Conservation (phyloP, 2,888 invertebrate species). For the Seira ritae region DNA sequence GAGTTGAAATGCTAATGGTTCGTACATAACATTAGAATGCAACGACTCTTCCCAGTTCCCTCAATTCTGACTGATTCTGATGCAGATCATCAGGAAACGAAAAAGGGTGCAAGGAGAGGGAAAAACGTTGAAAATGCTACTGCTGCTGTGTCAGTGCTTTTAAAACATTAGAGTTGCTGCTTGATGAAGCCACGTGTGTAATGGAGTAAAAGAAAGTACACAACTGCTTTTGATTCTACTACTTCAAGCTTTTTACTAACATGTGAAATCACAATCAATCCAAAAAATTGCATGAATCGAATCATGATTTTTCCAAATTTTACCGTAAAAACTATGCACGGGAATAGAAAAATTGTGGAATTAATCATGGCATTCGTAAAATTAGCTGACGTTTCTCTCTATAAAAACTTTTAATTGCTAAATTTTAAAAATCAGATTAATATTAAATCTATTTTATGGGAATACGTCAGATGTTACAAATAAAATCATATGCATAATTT, state of each 20-base stretch:
- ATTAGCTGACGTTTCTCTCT: no score
- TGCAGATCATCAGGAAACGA: conserved; percentile 48
- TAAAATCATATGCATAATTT: no score
- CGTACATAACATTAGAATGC: conserved; percentile 70
- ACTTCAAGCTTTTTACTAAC: conserved; percentile 17
- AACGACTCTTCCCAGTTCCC: conserved; percentile 63
- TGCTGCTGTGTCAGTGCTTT: neutral
- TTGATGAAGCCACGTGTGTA: conserved; percentile 55
- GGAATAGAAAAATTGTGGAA: no score
- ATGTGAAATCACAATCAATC: neutral
- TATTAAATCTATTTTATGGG: no score
- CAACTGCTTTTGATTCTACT: conserved; percentile 28
- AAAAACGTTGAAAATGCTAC: neutral
- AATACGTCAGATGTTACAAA: no score
- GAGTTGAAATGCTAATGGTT: conserved; percentile 70
- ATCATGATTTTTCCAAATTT: no score
- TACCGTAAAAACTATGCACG: no score
- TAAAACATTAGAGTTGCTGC: conserved; percentile 34
- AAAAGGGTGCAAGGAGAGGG: conserved; percentile 47
- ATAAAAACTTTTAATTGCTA: no score
- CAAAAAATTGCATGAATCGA: no score
- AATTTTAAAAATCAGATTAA: no score
- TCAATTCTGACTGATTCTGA: conserved; percentile 29
- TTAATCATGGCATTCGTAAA: no score
- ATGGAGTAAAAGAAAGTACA: conserved; percentile 37